These are phyloP conservation scores for Elymnias hypermnestra DNA, from an alignment of 1,140 invertebrate genomes.

Conservation along the genomic window DNA sequence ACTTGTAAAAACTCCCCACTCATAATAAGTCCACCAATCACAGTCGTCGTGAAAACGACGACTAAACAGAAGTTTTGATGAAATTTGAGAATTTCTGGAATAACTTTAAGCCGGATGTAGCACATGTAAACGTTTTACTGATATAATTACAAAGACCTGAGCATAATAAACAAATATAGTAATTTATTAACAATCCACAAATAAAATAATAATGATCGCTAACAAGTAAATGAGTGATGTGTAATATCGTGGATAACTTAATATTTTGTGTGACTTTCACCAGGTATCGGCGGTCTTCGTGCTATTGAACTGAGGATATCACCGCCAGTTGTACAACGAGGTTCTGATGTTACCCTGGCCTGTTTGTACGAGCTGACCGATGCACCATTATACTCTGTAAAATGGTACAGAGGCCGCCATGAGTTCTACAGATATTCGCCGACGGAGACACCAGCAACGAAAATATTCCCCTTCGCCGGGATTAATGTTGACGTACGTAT, in stretches of 20 bases:
- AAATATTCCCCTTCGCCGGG: constrained; percentile 81
- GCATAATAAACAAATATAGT: too few species aligned
- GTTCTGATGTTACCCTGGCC: constrained; percentile 55
- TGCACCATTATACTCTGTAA: constrained; percentile 83
- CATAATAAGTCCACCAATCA: too few species aligned
- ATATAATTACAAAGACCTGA: too few species aligned
- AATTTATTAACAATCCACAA: too few species aligned
- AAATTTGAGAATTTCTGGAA: too few species aligned
- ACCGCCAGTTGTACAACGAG: constrained; percentile 64
- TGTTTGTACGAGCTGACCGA: constrained; percentile 85
- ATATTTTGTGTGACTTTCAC: constrained; percentile 4
- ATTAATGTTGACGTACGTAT: constrained; percentile 86
- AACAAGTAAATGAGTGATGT: neutral
- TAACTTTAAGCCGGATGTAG: too few species aligned
- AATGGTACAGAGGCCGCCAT: constrained; percentile 85
- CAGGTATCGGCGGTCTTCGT: constrained; percentile 66
- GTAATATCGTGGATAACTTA: neutral
- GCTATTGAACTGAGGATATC: constrained; percentile 66
- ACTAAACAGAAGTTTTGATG: too few species aligned
- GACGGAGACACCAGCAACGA: constrained; percentile 79
- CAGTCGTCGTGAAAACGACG: too few species aligned
- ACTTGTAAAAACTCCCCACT: too few species aligned
- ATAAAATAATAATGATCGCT: too few species aligned
- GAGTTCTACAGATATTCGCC: constrained; percentile 85
- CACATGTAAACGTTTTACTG: too few species aligned